Conservation (phyloP, 2,888 invertebrate species). For the Holacanthella duospinosa region DNA sequence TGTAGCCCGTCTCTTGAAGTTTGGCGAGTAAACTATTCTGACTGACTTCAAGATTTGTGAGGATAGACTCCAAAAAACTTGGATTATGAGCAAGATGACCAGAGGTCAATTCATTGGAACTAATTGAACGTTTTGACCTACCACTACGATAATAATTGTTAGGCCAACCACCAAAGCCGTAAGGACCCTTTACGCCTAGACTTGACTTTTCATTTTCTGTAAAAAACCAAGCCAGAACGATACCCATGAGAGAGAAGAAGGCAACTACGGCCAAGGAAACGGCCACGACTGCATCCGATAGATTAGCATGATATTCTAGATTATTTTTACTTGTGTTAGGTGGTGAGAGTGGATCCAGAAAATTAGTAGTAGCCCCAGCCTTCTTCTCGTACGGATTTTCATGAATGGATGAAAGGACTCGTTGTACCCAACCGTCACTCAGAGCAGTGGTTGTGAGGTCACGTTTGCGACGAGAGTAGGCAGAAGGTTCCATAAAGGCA, state of each 20-base stretch:
- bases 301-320: slow-evolving; percentile 26
- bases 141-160: neutral
- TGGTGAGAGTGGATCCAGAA: neutral
- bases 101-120: neutral
- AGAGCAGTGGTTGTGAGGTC: slow-evolving; percentile 7
- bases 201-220: slow-evolving; percentile 17
- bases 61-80: slow-evolving; percentile 32
- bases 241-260: slow-evolving; percentile 32
- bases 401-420: slow-evolving; percentile 33
- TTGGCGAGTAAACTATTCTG: slow-evolving; percentile 41
- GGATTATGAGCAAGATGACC: slow-evolving; percentile 18
- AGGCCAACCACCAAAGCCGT: slow-evolving; percentile 18
- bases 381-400: slow-evolving; percentile 31
- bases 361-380: neutral
- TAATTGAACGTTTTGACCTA: slow-evolving; percentile 1
- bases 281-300: slow-evolving; percentile 27
- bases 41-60: slow-evolving; percentile 38
- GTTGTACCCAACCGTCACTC: slow-evolving; percentile 34
- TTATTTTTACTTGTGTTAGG: slow-evolving; percentile 28
- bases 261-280: slow-evolving; percentile 30
- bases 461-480: slow-evolving; percentile 25
- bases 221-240: slow-evolving; percentile 36
- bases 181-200: slow-evolving; percentile 3
- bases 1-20: slow-evolving; percentile 39
- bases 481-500: slow-evolving; percentile 31